Conservation (phyloP, 2,113 vertebrate genomes). For the Hassar affinis region DNA sequence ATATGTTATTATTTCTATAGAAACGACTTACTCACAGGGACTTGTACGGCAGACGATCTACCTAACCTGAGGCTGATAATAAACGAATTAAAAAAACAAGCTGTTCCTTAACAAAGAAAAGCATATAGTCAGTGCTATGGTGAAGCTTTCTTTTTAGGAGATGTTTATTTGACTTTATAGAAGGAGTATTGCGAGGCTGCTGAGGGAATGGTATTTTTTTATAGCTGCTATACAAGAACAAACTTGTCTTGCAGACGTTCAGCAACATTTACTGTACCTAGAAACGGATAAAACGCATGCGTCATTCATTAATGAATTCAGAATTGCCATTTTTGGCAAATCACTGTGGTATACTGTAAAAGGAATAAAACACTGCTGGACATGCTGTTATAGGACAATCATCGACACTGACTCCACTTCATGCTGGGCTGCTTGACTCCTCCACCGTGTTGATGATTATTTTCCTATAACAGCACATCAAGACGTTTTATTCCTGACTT, state of each 20-base stretch:
- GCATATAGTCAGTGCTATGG: background rate
- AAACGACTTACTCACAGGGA: constrained; percentile 3
- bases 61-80: background rate
- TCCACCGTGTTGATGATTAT: background rate
- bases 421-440: background rate
- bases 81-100: background rate
- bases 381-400: background rate
- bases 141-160: constrained; percentile 14
- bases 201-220: constrained; percentile 1
- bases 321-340: background rate
- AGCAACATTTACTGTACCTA: background rate
- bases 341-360: constrained; percentile 18
- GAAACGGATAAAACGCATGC: background rate
- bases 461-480: background rate
- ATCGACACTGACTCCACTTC: background rate
- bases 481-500: background rate
- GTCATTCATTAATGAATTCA: background rate
- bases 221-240: constrained; percentile 1
- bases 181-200: background rate
- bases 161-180: background rate
- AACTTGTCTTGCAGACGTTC: constrained; percentile 10
- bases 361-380: background rate
- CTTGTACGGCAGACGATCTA: background rate
- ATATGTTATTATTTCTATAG: constrained; percentile 7
- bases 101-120: background rate